These are phyloP conservation scores for Heterocephalus glaber DNA, from an alignment of 2,113 vertebrate species.

Conservation along the genomic window DNA sequence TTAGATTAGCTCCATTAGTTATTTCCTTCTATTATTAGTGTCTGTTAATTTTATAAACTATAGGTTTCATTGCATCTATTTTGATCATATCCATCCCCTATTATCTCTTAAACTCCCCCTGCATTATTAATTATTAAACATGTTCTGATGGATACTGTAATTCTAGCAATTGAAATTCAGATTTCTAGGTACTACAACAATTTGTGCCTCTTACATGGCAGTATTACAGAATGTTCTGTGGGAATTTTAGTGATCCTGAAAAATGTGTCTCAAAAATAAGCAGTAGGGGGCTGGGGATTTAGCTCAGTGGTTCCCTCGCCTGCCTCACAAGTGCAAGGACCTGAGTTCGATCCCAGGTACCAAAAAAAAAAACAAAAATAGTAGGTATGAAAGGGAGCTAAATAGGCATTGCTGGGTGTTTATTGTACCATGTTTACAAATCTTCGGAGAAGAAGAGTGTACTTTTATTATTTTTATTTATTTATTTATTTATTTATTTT, in stretches of 20 bases:
- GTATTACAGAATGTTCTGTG: slow-evolving; percentile 15
- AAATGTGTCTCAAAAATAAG: slow-evolving; percentile 28
- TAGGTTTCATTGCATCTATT: background rate
- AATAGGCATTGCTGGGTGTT: background rate
- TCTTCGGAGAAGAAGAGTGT: background rate
- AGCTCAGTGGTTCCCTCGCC: too few relatives aligned
- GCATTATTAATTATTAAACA: background rate
- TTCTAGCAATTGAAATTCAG: background rate
- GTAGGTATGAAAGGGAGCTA: slow-evolving; percentile 1
- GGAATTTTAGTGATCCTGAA: slow-evolving; percentile 50
- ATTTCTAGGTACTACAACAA: background rate
- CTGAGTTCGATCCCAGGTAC: too few relatives aligned
- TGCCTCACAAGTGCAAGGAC: too few relatives aligned
- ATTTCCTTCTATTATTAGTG: background rate
- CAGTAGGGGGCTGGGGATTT: too few relatives aligned
- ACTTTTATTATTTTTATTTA: too few relatives aligned
- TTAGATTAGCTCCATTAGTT: slow-evolving; percentile 1
- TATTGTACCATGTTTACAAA: background rate
- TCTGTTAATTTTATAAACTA: background rate
- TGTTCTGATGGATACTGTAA: background rate
- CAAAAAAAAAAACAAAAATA: too few relatives aligned
- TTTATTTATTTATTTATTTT: too few relatives aligned
- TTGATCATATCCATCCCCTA: background rate
- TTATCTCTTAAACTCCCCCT: background rate
- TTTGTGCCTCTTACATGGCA: background rate